Conservation (phyloP, 2,797 vertebrate genomes). For the Lithobates sylvaticus region DNA sequence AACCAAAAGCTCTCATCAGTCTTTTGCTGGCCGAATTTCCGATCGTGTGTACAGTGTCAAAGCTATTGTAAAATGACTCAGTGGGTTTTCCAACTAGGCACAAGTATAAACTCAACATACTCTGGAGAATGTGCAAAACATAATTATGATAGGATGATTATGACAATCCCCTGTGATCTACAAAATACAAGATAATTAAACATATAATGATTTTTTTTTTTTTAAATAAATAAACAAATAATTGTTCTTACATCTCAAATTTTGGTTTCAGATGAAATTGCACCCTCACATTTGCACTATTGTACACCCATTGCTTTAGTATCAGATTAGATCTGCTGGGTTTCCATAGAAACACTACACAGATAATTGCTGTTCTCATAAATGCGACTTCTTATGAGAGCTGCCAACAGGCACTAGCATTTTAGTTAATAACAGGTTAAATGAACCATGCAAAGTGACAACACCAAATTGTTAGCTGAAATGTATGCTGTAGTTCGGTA, state of each 20-base stretch:
- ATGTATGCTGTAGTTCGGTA: conserved; percentile 14
- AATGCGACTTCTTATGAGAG: conserved; percentile 67
- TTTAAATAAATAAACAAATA: conserved; percentile 7
- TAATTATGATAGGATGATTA: neutral
- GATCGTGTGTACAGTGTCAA: too few relatives aligned
- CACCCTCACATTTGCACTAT: conserved; percentile 30
- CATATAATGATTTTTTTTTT: conserved; percentile 8
- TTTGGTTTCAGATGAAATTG: conserved; percentile 1
- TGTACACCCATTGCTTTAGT: conserved; percentile 58
- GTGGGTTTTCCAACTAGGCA: neutral
- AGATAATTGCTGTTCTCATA: conserved; percentile 67
- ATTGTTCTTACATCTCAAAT: neutral
- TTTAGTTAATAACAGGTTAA: conserved; percentile 68
- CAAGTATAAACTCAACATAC: too few relatives aligned
- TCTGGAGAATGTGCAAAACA: neutral
- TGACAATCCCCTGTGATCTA: neutral
- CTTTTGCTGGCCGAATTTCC: too few relatives aligned
- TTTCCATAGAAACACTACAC: conserved; percentile 73
- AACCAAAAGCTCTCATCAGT: too few relatives aligned
- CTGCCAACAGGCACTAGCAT: conserved; percentile 62
- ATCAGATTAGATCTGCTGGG: conserved; percentile 64
- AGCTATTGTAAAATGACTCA: neutral
- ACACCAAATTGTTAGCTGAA: conserved; percentile 41
- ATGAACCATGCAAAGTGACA: conserved; percentile 60
- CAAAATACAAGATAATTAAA: conserved; percentile 5